Conservation (phyloP, 2,888 invertebrate genomes). For the Ametastegia equiseti region DNA sequence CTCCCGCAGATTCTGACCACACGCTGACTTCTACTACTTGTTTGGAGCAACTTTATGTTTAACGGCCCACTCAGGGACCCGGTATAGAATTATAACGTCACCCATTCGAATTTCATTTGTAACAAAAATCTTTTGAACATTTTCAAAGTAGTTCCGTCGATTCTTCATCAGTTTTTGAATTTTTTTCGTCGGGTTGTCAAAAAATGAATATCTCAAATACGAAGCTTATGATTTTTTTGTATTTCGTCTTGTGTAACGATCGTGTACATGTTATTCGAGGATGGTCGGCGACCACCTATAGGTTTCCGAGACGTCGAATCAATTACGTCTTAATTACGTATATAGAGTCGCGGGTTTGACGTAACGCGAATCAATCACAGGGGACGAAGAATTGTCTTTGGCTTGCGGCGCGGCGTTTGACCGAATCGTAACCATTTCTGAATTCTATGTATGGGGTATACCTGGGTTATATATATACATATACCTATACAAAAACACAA, state of each 20-base stretch:
- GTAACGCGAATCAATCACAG: not conserved
- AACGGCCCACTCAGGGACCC: too few relatives aligned
- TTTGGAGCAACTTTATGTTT: too few relatives aligned
- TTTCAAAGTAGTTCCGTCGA: not conserved
- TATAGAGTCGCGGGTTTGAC: not conserved
- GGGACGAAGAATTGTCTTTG: not conserved
- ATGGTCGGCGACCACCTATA: too few relatives aligned
- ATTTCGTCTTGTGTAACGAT: too few relatives aligned
- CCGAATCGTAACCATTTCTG: not conserved
- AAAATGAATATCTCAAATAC: not conserved
- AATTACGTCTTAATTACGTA: not conserved
- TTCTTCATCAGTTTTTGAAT: not conserved
- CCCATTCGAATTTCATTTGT: too few relatives aligned
- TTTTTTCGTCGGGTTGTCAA: not conserved
- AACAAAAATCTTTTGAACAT: too few relatives aligned
- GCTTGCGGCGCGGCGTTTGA: not conserved
- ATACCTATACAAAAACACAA: too few relatives aligned
- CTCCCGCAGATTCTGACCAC: slow-evolving; percentile 1
- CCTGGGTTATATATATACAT: too few relatives aligned
- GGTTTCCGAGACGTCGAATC: not conserved
- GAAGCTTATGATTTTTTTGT: too few relatives aligned
- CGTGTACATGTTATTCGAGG: not conserved
- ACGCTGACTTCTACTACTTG: slow-evolving; percentile 15
- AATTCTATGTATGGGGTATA: too few relatives aligned
- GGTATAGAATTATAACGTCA: too few relatives aligned